A percentile compares a stretch with the other conserved stretches of the same genome.
Evolutionary conservation across 1,140 invertebrate genomes (phyloP).

Genomic region (Solenopsis fugax): DNA sequence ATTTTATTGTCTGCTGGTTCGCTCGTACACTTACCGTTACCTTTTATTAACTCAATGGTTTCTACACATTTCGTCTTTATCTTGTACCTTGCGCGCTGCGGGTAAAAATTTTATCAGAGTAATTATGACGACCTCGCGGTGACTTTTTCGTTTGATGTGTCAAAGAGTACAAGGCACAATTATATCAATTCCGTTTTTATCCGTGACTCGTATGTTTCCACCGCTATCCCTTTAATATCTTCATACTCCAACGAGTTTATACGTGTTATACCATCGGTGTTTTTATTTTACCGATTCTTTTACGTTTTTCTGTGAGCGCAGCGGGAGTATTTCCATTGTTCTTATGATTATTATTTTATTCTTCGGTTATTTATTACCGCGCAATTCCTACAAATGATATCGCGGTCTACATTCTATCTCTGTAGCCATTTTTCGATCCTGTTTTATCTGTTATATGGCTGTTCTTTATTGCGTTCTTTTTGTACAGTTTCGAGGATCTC

Average conservation of each 20-base stretch:
- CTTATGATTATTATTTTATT: constrained; percentile 8
- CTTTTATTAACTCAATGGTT: constrained; percentile 30
- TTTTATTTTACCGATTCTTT: background rate
- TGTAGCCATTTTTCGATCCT: background rate
- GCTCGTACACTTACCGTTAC: background rate
- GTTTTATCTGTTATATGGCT: background rate
- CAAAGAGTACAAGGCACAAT: background rate
- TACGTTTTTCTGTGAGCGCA: background rate
- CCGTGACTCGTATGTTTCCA: background rate
- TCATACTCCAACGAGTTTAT: background rate
- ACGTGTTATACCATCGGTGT: background rate
- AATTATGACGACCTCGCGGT: background rate
- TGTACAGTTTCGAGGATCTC: background rate
- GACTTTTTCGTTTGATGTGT: background rate
- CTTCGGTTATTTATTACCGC: background rate
- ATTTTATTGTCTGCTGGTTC: too few species aligned
- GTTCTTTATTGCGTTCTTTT: background rate
- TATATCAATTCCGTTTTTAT: background rate
- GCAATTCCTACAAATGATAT: background rate
- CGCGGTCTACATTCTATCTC: background rate
- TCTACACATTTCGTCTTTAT: background rate
- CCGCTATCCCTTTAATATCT: background rate
- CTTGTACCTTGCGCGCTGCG: background rate
- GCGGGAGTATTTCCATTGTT: background rate
- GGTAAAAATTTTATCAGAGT: background rate